phyloP scores from a whole-genome alignment of 2,888 invertebrate genomes.

The Patella caerulea region DNA sequence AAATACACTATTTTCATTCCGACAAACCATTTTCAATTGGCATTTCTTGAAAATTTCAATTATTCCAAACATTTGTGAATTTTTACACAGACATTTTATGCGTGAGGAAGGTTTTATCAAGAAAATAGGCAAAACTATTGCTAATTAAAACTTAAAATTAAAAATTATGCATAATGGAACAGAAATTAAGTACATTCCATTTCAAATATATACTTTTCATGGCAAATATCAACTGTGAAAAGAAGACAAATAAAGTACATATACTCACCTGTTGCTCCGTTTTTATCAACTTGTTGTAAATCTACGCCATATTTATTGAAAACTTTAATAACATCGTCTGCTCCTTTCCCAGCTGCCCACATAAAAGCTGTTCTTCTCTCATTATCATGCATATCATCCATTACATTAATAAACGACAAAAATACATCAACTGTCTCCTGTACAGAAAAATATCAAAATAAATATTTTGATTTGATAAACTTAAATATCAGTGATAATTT shows the following conservation, averaged over 20 bases:
- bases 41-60: not conserved
- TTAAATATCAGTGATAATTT: not conserved
- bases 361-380: constrained; percentile 71
- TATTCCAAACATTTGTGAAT: not conserved
- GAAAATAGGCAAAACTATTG: no score
- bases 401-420: constrained; percentile 59
- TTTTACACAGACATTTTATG: no score
- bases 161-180: no score
- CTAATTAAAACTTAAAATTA: no score
- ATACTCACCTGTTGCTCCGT: constrained; percentile 68
- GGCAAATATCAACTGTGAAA: not conserved
- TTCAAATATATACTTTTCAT: no score
- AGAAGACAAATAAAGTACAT: not conserved
- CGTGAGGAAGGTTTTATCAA: no score
- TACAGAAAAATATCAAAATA: not conserved
- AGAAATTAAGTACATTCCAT: no score
- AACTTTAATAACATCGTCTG: constrained; percentile 65
- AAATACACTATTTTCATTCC: not conserved
- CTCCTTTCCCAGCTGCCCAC: constrained; percentile 72
- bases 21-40: not conserved
- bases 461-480: not conserved
- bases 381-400: constrained; percentile 66
- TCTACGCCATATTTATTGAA: constrained; percentile 65
- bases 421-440: constrained; percentile 71
- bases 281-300: constrained; percentile 69